These are phyloP conservation scores for Polyergus mexicanus DNA, from an alignment of 1,140 invertebrate species.

Conservation along the genomic window DNA sequence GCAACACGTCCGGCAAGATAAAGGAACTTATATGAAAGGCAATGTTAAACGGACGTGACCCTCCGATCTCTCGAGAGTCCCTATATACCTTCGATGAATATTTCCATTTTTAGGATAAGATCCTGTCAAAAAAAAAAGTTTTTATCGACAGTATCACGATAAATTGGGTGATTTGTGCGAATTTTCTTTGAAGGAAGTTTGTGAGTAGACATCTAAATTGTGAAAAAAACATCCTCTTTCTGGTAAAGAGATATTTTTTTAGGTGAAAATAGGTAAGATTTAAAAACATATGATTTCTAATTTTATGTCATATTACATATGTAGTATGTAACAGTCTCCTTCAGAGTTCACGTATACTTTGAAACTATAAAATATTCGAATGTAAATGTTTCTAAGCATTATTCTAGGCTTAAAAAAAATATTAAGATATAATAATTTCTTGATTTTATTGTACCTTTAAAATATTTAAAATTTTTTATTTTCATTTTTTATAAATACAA, in stretches of 20 bases:
- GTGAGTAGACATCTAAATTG: not conserved
- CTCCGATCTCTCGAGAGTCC: not conserved
- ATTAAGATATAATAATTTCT: not conserved
- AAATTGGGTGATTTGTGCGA: not conserved
- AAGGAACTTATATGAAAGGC: slow-evolving; percentile 8
- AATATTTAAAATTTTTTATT: not conserved
- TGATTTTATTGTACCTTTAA: not conserved
- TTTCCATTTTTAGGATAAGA: slow-evolving; percentile 29
- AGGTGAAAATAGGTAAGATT: not conserved
- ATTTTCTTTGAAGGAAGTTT: not conserved
- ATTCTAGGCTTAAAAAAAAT: not conserved
- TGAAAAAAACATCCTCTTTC: not conserved
- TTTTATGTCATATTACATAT: not conserved
- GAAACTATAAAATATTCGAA: not conserved
- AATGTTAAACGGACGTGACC: slow-evolving; percentile 28
- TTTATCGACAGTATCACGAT: not conserved
- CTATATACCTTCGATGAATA: not conserved
- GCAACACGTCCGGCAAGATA: slow-evolving; percentile 34
- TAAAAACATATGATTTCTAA: not conserved
- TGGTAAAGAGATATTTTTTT: not conserved
- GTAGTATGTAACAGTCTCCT: not conserved
- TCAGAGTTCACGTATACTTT: not conserved
- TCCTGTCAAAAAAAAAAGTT: not conserved
- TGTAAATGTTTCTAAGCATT: not conserved
- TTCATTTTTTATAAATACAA: not conserved